Base-by-base conservation (phyloP, 2,113 vertebrate genomes). In the Thalassarche chlororhynchos region DNA sequence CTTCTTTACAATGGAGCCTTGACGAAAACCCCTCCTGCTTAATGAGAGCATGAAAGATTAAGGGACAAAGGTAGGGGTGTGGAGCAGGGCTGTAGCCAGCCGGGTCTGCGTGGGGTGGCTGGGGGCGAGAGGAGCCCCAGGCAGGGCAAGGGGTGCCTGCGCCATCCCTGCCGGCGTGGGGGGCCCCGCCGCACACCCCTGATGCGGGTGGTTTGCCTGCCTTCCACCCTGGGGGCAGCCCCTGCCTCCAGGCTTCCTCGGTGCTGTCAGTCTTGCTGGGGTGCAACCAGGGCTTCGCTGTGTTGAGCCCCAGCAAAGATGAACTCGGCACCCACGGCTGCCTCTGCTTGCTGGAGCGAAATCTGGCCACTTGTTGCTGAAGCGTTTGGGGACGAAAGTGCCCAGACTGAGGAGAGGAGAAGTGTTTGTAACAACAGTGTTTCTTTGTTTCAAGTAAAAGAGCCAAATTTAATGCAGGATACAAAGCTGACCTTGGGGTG, bases 401-500 rank as follows among this genome's bases (percentile, higher is more conserved):
- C 34, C 21, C 0, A 14, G 26, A 26, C 0, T 44, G 69, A 82
- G 58, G 26, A 68, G 31, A 17, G 25, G 34, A 62, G 21, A 84
- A 62, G 32, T 21, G 21, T 83, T 89, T 92, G n/a, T 66, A 69
- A 70, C 49, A 91, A 95, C 94, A 97, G 75, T 32, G 87, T 80
- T 85, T 77, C 96, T 97, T 96, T 97, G 93, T 96, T 95, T 84
- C 23, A 18, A 79, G 65, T 65, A 32, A 87, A 86, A 92, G 46
- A 91, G 64, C 5, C 75, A 80, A 90, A 36, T 83, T 79, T 90
- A 87, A 77, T 16, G 68, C 76, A 85, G 94, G 84, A 80, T 90
- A 77, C 87, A 70, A 90, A 96, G 82, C 66, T 96, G 96, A 96
- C 96, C 97, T 28, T 20, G 60, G 75, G 94, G 87, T 95, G 87